Evolutionary conservation across 2,888 invertebrate species (phyloP).

Genomic region (Dascillus cervinus): DNA sequence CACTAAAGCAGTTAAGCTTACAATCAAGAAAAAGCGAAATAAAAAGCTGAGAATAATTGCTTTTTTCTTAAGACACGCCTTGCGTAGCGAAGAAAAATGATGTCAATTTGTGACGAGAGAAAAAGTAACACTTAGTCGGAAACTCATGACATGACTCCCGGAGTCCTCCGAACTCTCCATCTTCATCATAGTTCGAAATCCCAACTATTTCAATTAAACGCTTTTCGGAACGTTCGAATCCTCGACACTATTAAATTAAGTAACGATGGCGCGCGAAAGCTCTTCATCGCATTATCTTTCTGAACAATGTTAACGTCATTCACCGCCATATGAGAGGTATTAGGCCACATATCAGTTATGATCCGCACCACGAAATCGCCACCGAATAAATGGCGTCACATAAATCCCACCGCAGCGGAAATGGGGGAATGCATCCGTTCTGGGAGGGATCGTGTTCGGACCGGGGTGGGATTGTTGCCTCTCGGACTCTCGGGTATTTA

Average conservation of each 20-base stretch:
- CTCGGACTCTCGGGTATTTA: slow-evolving; percentile 29
- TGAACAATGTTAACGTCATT: slow-evolving; percentile 12
- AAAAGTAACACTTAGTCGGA: slow-evolving; percentile 7
- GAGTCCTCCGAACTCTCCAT: slow-evolving; percentile 4
- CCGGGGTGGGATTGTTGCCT: slow-evolving; percentile 22
- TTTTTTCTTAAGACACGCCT: slow-evolving; percentile 14
- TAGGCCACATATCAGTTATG: slow-evolving; percentile 23
- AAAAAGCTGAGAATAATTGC: slow-evolving; percentile 15
- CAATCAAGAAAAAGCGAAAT: slow-evolving; percentile 8
- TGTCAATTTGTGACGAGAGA: slow-evolving; percentile 13
- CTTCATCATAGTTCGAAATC: slow-evolving; percentile 1
- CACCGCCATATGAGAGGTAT: slow-evolving; percentile 16
- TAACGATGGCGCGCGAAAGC: too few relatives aligned
- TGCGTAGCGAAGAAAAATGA: slow-evolving; percentile 13
- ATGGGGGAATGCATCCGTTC: slow-evolving; percentile 32
- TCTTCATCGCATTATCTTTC: background rate
- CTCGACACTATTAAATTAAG: too few relatives aligned
- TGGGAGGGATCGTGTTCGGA: slow-evolving; percentile 23
- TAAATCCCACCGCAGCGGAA: slow-evolving; percentile 30
- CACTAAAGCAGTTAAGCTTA: slow-evolving; percentile 11
- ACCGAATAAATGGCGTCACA: slow-evolving; percentile 30
- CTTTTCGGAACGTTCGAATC: too few relatives aligned
- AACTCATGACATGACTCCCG: slow-evolving; percentile 5
- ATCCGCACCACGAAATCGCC: slow-evolving; percentile 22
- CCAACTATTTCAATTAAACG: slow-evolving; percentile 2